These are phyloP conservation scores for Apus apus DNA, from an alignment of 2,113 vertebrate genomes.

Conservation along the genomic window DNA sequence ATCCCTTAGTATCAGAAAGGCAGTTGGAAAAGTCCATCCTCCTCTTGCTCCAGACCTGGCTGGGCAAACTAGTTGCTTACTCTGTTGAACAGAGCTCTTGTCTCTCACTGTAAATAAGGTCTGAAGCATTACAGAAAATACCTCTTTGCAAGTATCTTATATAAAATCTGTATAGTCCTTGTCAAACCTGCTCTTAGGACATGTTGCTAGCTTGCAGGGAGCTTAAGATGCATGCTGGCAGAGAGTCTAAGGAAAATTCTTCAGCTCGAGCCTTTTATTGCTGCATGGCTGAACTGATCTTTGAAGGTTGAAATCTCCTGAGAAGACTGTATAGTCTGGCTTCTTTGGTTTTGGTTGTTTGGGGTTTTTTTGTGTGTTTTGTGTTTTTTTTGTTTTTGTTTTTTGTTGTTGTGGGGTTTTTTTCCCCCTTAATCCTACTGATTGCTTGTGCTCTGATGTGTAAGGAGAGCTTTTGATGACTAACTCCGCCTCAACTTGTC, in stretches of 20 bases:
- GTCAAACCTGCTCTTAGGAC: background rate
- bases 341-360: background rate
- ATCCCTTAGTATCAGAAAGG: constrained; percentile 75
- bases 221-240: constrained; percentile 39
- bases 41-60: constrained; percentile 39
- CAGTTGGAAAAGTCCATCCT: constrained; percentile 59
- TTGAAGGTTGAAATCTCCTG: background rate
- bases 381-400: background rate
- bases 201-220: background rate
- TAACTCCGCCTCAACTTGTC: background rate
- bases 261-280: constrained; percentile 48
- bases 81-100: constrained; percentile 41
- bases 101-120: background rate
- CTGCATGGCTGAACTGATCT: constrained; percentile 35
- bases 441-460: constrained; percentile 9
- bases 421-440: background rate
- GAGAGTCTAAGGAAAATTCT: constrained; percentile 44
- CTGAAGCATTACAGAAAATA: background rate
- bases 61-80: constrained; percentile 68
- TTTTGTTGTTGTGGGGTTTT: background rate
- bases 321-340: background rate
- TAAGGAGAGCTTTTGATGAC: background rate
- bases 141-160: background rate
- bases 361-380: too few relatives aligned
- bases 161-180: background rate